Evolutionary conservation across 2,888 invertebrate genomes (phyloP).

Genomic region (Plagodis pulveraria): DNA sequence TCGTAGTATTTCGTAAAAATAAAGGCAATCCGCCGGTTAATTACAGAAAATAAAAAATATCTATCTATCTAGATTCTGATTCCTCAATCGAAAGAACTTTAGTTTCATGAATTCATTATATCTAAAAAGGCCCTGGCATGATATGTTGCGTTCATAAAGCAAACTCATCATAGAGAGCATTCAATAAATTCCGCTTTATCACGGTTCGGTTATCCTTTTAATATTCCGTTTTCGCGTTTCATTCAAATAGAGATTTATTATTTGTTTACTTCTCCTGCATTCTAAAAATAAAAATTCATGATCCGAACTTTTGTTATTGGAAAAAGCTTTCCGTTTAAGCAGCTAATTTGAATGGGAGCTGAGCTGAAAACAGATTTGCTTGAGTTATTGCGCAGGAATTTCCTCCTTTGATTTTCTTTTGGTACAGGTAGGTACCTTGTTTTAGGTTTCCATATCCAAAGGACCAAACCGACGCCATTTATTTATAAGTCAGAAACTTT

Average conservation of each 20-base stretch:
- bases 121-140: constrained; percentile 9
- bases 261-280: constrained; percentile 21
- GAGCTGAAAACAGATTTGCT: too few species aligned
- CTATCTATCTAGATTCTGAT: constrained; percentile 6
- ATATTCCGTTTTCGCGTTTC: constrained; percentile 34
- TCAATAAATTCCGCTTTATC: constrained; percentile 38
- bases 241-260: constrained; percentile 33
- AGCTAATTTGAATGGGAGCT: constrained; percentile 4
- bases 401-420: too few species aligned
- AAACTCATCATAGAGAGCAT: constrained; percentile 30
- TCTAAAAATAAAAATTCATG: constrained; percentile 9
- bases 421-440: too few species aligned
- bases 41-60: too few species aligned
- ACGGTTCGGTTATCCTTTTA: constrained; percentile 31
- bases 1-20: too few species aligned
- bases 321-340: not conserved
- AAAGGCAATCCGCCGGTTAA: too few species aligned
- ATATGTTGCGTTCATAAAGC: constrained; percentile 6
- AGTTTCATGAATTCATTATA: not conserved
- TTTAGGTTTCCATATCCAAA: too few species aligned
- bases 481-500: too few species aligned
- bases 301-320: constrained; percentile 2
- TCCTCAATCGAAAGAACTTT: constrained; percentile 6
- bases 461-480: too few species aligned
- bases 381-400: too few species aligned